Conservation (phyloP, 2,797 vertebrate genomes). For the Sebastes wilsoni region DNA sequence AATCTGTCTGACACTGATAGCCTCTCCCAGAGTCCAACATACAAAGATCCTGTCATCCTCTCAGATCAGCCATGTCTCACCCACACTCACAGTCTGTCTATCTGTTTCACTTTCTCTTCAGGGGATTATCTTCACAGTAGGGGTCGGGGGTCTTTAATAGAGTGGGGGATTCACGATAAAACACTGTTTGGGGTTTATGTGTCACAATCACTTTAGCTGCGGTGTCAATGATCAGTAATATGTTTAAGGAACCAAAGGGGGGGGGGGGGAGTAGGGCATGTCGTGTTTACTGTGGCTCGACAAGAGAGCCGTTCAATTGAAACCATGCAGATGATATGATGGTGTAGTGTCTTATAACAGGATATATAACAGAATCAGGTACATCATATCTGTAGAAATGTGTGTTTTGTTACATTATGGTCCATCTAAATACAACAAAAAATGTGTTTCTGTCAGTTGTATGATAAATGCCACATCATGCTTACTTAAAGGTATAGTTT, state of each 20-base stretch:
- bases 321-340: not conserved
- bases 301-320: not conserved
- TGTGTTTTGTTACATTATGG: not conserved
- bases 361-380: not conserved
- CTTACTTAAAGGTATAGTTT: too few relatives aligned
- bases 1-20: constrained; percentile 52
- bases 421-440: not conserved
- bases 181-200: constrained; percentile 39
- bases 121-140: constrained; percentile 54
- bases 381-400: not conserved
- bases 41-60: constrained; percentile 29
- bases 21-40: constrained; percentile 18
- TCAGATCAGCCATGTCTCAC: constrained; percentile 28
- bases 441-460: not conserved
- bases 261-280: not conserved
- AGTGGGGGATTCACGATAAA: constrained; percentile 23
- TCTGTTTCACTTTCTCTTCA: constrained; percentile 19
- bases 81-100: not conserved
- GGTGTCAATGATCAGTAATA: constrained; percentile 2
- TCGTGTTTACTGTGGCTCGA: not conserved
- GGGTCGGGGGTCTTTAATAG: constrained; percentile 28
- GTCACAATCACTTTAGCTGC: constrained; percentile 27
- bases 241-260: not conserved
- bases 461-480: too few relatives aligned
- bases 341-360: not conserved